Evolutionary conservation across 1,140 invertebrate species (phyloP).

Genomic region (Drosophila repleta): DNA sequence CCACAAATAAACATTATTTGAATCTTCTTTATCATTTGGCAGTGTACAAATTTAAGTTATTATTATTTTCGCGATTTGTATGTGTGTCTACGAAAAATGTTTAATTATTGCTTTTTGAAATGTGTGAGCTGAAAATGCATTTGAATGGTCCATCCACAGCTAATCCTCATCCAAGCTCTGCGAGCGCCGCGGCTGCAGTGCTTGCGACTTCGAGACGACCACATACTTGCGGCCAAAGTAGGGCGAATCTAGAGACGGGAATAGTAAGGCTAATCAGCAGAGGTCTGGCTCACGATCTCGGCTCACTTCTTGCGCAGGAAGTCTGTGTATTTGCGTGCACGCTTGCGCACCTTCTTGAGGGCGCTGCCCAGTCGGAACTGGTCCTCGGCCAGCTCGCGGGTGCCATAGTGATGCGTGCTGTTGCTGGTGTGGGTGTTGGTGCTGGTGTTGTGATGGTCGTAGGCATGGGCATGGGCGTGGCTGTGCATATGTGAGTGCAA

Average conservation of each 20-base stretch:
- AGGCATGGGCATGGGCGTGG: constrained; percentile 35
- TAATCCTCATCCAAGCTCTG: constrained; percentile 79
- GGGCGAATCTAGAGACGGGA: constrained; percentile 67
- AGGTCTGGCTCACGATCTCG: constrained; percentile 7
- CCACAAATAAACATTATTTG: constrained; percentile 62
- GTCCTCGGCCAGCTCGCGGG: constrained; percentile 51
- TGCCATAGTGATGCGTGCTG: constrained; percentile 42
- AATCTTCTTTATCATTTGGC: constrained; percentile 63
- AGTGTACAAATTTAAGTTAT: constrained; percentile 77
- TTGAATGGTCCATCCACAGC: constrained; percentile 21
- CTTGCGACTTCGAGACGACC: constrained; percentile 67
- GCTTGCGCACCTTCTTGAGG: constrained; percentile 79
- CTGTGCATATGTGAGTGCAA: constrained; percentile 54
- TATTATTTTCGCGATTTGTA: constrained; percentile 44
- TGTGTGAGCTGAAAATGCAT: constrained; percentile 10
- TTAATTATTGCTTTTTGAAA: constrained; percentile 65
- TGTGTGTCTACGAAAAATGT: constrained; percentile 32
- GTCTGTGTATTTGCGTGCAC: constrained; percentile 82
- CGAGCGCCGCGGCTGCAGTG: constrained; percentile 45
- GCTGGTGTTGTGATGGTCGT: constrained; percentile 35
- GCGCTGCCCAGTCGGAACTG: constrained; percentile 77
- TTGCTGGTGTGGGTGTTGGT: constrained; percentile 38
- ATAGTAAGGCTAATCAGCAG: constrained; percentile 30
- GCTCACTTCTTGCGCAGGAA: constrained; percentile 81
- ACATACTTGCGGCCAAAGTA: constrained; percentile 80